Evolutionary conservation across 2,113 vertebrate species (phyloP), one percentile per base, ranked within the genome.

Genomic region (Pseudopipra pipra): DNA sequence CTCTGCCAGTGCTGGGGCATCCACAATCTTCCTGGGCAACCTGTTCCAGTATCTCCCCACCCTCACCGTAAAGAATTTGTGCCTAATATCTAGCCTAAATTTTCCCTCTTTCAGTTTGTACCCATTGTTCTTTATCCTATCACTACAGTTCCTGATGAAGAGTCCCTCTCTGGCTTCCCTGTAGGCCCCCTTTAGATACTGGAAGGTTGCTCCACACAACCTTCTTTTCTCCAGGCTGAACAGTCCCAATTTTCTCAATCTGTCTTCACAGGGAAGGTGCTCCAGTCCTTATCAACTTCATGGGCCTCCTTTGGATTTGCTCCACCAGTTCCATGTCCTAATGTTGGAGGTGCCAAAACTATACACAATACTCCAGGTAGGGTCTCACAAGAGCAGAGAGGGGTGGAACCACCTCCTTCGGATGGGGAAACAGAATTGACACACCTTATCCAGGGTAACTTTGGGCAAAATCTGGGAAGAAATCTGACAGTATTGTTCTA

Each of bases 1-100:
- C 0, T 2, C 12, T 51, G 21, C 6, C 9, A 8, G 31, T 23
- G 8, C 2, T 49, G 18, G 41, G 8, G 12, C 22, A 56, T 15
- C 35, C 49, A 70, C 35, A 35, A 1, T 18, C 6, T 41, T 14
- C 8, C 13, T 68, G 39, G 33, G 4, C 12, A 54, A 41, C 24
- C 14, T 49, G 14, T 55, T 55, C 47, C 31, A 31, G 15, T 28
- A 35, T 28, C 49, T 49, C 49, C 16, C 8, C 22, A 49, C 31
- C 6, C 30, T 24, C 43, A 37, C 22, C 33, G 8, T 16, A 43
- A 49, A 56, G 49, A 43, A 37, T 49, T 62, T 84, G 10, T 63
- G 62, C 25, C 31, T 27, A 8, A 20, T 56, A 43, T 31, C 6
- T 49, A 20, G 31, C 1, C 6, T 33, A 33, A 43, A 37, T 24